phyloP scores from a whole-genome alignment of 2,113 vertebrate species.

The Rynchops niger region DNA sequence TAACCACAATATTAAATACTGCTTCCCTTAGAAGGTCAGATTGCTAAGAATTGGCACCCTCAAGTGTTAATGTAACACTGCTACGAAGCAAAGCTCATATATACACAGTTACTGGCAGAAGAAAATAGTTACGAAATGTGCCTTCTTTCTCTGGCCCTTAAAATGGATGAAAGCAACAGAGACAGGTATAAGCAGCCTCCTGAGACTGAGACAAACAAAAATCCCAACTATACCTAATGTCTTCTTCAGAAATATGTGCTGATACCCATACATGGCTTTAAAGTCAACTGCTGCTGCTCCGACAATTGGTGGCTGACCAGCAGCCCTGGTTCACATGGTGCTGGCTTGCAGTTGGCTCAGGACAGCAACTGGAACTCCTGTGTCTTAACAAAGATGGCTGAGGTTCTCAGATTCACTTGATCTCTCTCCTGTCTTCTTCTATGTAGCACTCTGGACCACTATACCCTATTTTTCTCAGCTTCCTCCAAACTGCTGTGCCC shows the following conservation, averaged over 20 bases:
- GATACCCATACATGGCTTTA: not conserved
- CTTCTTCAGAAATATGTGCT: not conserved
- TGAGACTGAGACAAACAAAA: not conserved
- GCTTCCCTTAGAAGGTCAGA: not conserved
- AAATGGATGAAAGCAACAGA: not conserved
- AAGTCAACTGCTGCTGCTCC: not conserved
- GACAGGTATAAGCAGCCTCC: not conserved
- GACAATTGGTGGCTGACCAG: not conserved
- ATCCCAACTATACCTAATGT: not conserved
- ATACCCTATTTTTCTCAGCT: not conserved
- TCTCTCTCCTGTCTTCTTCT: not conserved
- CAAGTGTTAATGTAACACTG: not conserved
- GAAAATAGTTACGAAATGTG: not conserved
- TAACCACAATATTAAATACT: not conserved
- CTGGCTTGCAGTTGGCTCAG: not conserved
- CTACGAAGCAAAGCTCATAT: not conserved
- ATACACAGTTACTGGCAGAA: not conserved
- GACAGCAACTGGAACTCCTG: not conserved
- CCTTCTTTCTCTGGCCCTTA: not conserved
- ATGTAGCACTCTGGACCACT: not conserved
- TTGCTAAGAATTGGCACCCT: not conserved
- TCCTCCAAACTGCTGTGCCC: not conserved
- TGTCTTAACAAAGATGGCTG: not conserved
- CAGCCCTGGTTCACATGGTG: accelerated
- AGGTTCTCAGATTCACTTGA: not conserved